phyloP scores from a whole-genome alignment of 2,888 invertebrate genomes.

The Cataglyphis livida region DNA sequence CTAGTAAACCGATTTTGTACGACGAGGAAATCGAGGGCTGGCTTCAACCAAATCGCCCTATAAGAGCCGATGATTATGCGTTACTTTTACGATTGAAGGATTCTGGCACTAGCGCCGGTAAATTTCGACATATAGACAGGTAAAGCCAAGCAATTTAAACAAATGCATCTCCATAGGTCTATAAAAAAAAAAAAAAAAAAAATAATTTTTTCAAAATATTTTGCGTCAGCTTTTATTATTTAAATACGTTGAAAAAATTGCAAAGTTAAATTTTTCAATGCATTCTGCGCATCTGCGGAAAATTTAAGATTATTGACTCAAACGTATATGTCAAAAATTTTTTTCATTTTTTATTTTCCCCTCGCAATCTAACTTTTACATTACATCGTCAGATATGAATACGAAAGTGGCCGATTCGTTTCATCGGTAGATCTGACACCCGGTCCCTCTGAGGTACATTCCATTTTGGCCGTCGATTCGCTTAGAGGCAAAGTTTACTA shows the following conservation, averaged over 20 bases:
- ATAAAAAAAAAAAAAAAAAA: neutral
- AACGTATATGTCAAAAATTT: neutral
- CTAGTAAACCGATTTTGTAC: slow-evolving; percentile 81
- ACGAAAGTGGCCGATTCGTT: slow-evolving; percentile 55
- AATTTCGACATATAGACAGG: slow-evolving; percentile 81
- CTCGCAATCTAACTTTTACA: neutral
- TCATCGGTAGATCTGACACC: slow-evolving; percentile 78
- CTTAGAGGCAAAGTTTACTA: slow-evolving; percentile 88
- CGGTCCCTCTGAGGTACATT: slow-evolving; percentile 70
- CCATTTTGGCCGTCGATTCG: slow-evolving; percentile 70
- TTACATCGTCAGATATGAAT: slow-evolving; percentile 48
- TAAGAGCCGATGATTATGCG: slow-evolving; percentile 86
- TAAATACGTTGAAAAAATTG: neutral
- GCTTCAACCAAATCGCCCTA: slow-evolving; percentile 88
- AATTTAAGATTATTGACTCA: neutral
- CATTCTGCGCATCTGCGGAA: neutral
- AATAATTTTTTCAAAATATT: neutral
- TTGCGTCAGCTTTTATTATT: neutral
- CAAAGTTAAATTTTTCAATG: neutral
- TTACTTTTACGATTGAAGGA: slow-evolving; percentile 83
- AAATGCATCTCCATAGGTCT: no score
- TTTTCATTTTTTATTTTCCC: neutral
- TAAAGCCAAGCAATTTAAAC: slow-evolving; percentile 10
- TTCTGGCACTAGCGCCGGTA: slow-evolving; percentile 77
- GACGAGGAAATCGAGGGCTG: slow-evolving; percentile 90